These are phyloP conservation scores for Gouania willdenowi DNA, from an alignment of 2,797 vertebrate species.

Conservation along the genomic window DNA sequence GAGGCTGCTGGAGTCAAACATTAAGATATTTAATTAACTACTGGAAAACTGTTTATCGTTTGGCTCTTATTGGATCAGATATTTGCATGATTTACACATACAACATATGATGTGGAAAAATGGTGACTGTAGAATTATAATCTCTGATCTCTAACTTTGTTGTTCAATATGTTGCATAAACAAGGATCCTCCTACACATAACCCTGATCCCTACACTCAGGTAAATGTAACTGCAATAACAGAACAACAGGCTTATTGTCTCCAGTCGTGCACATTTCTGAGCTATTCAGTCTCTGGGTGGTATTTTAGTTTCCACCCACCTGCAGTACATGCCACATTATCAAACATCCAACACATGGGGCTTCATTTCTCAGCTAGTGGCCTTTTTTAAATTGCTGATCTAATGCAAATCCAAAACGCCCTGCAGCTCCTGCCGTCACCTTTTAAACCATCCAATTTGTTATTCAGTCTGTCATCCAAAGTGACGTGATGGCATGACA, in stretches of 20 bases:
- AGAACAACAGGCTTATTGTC: neutral
- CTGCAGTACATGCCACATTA: neutral
- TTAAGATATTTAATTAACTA: no score
- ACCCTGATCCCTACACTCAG: no score
- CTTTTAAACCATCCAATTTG: neutral
- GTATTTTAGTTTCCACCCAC: neutral
- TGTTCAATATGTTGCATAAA: no score
- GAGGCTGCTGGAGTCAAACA: no score
- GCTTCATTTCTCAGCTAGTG: conserved; percentile 4
- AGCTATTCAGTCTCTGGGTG: neutral
- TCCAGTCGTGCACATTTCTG: neutral
- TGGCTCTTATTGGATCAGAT: no score
- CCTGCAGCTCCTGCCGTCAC: conserved; percentile 1
- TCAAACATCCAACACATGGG: conserved; percentile 6
- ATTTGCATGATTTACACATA: no score
- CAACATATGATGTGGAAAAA: no score
- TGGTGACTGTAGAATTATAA: no score
- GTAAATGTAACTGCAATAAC: no score
- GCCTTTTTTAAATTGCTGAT: conserved; percentile 22
- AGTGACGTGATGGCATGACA: conserved; percentile 7
- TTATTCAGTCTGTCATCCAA: conserved; percentile 15
- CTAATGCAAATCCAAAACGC: neutral
- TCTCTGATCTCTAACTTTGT: no score
- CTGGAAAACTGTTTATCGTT: no score
- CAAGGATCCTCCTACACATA: no score